Conservation (phyloP, 2,113 vertebrate species). For the Lagopus muta region DNA sequence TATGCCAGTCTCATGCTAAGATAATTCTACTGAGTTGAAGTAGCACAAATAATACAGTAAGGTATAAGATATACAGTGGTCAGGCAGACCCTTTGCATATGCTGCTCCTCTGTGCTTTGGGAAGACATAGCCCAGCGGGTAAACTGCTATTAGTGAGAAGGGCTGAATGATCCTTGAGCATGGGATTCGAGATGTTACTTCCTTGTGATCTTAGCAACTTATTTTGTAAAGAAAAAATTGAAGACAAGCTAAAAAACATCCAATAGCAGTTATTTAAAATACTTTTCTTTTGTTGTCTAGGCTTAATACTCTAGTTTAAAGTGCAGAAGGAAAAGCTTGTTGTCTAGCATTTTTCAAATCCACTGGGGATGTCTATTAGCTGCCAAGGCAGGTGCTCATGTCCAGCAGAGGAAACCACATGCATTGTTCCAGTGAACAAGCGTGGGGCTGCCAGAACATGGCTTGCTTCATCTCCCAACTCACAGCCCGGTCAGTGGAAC, state of each 20-base stretch:
- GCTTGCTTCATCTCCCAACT: neutral
- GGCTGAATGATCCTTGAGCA: neutral
- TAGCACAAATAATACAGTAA: neutral
- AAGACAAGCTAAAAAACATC: neutral
- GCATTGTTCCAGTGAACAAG: neutral
- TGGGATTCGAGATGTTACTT: neutral
- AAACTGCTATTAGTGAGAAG: neutral
- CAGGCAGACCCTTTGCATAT: neutral
- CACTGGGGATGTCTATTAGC: neutral
- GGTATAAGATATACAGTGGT: neutral
- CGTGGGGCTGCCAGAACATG: fast-evolving
- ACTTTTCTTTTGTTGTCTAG: neutral
- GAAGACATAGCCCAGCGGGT: neutral
- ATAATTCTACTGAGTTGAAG: constrained; percentile 19
- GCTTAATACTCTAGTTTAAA: neutral
- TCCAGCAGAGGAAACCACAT: fast-evolving
- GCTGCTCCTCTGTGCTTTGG: neutral
- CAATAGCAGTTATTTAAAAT: neutral
- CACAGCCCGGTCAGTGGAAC: neutral
- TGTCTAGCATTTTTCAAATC: neutral
- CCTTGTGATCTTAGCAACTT: neutral
- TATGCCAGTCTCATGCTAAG: constrained; percentile 31
- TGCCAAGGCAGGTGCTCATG: neutral
- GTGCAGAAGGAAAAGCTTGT: neutral
- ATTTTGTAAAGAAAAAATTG: neutral